Conservation (phyloP, 1,140 invertebrate genomes). For the Drosophila athabasca region DNA sequence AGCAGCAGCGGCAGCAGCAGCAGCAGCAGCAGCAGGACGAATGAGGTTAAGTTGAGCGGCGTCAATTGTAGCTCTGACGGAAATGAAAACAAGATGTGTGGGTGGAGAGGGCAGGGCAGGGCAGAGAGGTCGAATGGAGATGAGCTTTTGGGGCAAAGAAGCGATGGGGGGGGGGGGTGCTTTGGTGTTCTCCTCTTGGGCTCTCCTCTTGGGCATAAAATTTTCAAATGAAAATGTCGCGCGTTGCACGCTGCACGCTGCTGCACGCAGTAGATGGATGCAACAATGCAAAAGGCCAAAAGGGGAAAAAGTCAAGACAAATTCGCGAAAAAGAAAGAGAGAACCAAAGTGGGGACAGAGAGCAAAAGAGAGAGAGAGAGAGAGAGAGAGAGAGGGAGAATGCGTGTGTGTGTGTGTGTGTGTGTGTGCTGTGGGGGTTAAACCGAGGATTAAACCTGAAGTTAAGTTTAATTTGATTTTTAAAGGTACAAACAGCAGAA, state of each 20-base stretch:
- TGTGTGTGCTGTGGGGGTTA: conserved; percentile 20
- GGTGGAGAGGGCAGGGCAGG: background rate
- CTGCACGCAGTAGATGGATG: conserved; percentile 50
- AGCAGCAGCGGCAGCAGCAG: conserved; percentile 52
- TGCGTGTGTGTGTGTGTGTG: too few species aligned
- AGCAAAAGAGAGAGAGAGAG: background rate
- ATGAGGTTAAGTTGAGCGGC: conserved; percentile 82
- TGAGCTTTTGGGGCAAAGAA: conserved; percentile 10
- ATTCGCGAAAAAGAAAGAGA: conserved; percentile 5
- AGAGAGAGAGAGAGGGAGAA: background rate
- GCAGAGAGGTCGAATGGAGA: background rate
- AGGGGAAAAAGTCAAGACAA: conserved; percentile 12
- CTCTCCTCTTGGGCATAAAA: conserved; percentile 75
- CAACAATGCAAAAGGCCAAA: conserved; percentile 59
- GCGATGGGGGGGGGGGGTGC: conserved; percentile 47
- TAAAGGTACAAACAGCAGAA: conserved; percentile 17
- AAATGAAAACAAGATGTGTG: conserved; percentile 80
- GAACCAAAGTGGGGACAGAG: conserved; percentile 1
- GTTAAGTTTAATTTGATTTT: conserved; percentile 35
- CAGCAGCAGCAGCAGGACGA: conserved; percentile 52
- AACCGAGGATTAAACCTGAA: conserved; percentile 6
- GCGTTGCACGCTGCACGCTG: conserved; percentile 1
- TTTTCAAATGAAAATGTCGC: conserved; percentile 81
- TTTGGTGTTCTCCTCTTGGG: conserved; percentile 63
- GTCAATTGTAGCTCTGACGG: conserved; percentile 79